These are phyloP conservation scores for Carposina sasakii DNA, from an alignment of 1,140 invertebrate genomes.

Conservation along the genomic window DNA sequence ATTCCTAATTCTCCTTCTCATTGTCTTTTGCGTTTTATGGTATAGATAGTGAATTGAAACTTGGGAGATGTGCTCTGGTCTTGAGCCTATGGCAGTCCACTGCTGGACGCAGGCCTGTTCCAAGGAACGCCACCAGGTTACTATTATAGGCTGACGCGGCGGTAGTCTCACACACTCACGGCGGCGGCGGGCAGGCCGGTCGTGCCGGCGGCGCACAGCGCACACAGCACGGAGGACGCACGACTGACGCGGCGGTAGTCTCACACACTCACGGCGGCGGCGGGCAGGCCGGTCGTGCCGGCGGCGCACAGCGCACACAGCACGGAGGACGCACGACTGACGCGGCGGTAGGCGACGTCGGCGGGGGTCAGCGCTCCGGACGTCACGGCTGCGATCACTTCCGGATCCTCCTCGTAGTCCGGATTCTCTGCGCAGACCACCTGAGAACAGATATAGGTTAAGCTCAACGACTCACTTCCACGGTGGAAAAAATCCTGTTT, in stretches of 20 bases:
- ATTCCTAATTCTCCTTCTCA: not conserved
- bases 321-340: slow-evolving; percentile 7
- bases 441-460: no score
- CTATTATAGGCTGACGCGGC: no score
- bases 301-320: not conserved
- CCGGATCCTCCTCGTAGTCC: slow-evolving; percentile 29
- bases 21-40: not conserved
- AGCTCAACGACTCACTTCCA: no score
- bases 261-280: no score
- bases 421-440: slow-evolving; percentile 30
- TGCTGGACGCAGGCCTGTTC: no score
- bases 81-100: no score
- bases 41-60: slow-evolving; percentile 10
- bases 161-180: no score
- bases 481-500: no score
- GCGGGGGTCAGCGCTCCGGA: slow-evolving; percentile 44
- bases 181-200: not conserved
- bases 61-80: no score
- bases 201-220: not conserved
- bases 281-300: not conserved
- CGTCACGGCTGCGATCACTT: slow-evolving; percentile 30
- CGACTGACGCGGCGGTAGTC: slow-evolving; percentile 6
- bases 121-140: no score
- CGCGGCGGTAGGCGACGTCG: slow-evolving; percentile 32
- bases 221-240: not conserved